Evolutionary conservation across 1,140 invertebrate species (phyloP), one percentile per base, ranked within the genome.

Genomic region (Andricus grossulariae): DNA sequence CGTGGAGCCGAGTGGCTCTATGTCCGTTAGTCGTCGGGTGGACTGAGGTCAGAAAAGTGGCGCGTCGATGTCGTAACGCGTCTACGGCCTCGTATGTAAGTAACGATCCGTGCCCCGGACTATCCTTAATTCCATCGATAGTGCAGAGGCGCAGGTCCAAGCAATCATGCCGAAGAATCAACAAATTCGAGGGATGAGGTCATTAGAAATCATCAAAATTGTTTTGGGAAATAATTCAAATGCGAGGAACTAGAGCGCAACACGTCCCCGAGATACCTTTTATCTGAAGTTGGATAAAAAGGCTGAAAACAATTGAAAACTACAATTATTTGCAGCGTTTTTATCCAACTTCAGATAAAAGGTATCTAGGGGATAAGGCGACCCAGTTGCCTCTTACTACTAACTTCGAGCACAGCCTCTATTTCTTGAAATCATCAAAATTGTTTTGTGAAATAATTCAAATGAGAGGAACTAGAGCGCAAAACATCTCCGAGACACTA

Each of bases 41-140:
- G 60, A 66, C 60, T 66, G 60, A 66, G 60, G 60, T 66, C 60
- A 66, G 60, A 66, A 66, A 66, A 66, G 60, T 66, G 60, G 60
- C 60, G 60, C 60, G 60, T 39, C 32, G 60, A 66, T 66, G 60
- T 66, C 60, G 60, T 66, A 66, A 66, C 25, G 60, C 60, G 60
- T 66, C 60, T 66, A 66, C 60, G 60, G 60, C 60, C 60, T 66
- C 60, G 60, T 39, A 66, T 66, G 39, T 66, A n/a, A 66, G 60
- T 66, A 66, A 66, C 60, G 60, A 66, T 66, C 32, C 25, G 60
- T 21, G 60, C 32, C 25, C 32, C 32, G 60, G 60, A 45, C 60
- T 66, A 25, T 66, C 60, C 21, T 32, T 66, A 39, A 66, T 66
- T 66, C 21, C 60, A 45, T 66, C 60, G 60, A 66, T 45, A 66